phyloP scores from a whole-genome alignment of 2,113 vertebrate species.

The Craseonycteris thonglongyai region DNA sequence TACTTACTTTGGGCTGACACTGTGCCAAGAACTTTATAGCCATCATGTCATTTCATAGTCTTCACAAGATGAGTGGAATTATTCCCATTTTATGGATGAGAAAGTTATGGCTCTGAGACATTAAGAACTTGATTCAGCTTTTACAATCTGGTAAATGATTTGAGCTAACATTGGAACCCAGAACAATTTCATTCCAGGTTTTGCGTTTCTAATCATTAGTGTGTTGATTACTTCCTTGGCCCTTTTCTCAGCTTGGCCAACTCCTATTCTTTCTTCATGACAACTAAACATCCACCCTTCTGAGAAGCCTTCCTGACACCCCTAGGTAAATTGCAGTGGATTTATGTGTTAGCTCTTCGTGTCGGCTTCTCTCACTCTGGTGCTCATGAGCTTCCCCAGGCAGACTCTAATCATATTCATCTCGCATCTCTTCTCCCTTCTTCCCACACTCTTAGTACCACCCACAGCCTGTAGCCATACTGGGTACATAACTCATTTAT shows the following conservation, averaged over 20 bases:
- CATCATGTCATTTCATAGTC: not conserved
- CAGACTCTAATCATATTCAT: not conserved
- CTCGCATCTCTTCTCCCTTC: not conserved
- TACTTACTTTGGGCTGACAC: not conserved
- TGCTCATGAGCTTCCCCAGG: not conserved
- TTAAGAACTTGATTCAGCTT: not conserved
- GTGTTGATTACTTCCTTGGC: not conserved
- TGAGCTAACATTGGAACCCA: not conserved
- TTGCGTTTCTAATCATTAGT: not conserved
- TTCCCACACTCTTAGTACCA: not conserved
- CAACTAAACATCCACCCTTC: not conserved
- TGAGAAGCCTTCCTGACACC: not conserved
- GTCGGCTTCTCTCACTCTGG: not conserved
- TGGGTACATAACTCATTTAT: not conserved
- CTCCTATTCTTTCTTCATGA: not conserved
- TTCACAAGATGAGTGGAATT: not conserved
- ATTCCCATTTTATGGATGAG: not conserved
- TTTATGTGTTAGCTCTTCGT: not conserved
- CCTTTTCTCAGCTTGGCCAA: not conserved
- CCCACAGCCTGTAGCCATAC: not conserved
- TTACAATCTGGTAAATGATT: not conserved
- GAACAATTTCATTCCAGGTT: not conserved
- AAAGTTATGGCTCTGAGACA: not conserved
- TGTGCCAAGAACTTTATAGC: not conserved
- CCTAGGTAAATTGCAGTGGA: rapidly evolving